Evolutionary conservation across 2,888 invertebrate genomes (phyloP), one percentile per base, ranked within the genome.

Genomic region (Tolmerus cingulatus): DNA sequence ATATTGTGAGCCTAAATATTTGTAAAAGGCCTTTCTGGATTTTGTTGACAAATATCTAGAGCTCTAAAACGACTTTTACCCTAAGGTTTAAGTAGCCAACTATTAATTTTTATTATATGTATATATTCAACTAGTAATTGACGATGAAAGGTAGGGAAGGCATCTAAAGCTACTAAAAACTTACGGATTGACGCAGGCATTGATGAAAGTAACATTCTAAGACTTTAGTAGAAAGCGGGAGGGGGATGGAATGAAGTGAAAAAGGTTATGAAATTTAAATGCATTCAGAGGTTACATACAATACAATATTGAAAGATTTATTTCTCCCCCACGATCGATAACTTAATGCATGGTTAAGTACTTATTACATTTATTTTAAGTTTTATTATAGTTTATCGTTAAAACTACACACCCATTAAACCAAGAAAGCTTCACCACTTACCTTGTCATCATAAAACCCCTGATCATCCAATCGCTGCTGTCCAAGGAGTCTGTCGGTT

Each of bases 401-500:
- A 51, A 51, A 51, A n/a, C 51, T 51, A 51, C 74, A 74, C 34
- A 34, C 16, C 12, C 30, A 74, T 74, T 30, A 74, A 74, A 30
- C 27, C 74, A 74, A 74, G 16, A 76, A 37, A 43, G 3, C n/a
- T 46, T 19, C n/a, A 19, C 16, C 55, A 76, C 87, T 55, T 74
- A 92, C 92, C 90, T 97, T 91, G 82, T 92, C 97, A 90, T 97
- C 97, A 90, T 96, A 97, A 93, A 97, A 97, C 85, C 97, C 97
- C 92, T 97, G 97, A 91, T 97, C 97, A 90, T 97, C 97, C n/a
- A 97, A 96, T 90, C 97, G 94, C 92, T 98, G 98, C 91, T 98
- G 98, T 1, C 98, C 98, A 85, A 99, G 94, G 88, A 99, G 93
- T 90, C 98, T 94, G 93, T 99, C 99, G n/a, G 99, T 99, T 93